Evolutionary conservation across 2,797 vertebrate species (phyloP).

Genomic region (Arrhamphus sclerolepis): DNA sequence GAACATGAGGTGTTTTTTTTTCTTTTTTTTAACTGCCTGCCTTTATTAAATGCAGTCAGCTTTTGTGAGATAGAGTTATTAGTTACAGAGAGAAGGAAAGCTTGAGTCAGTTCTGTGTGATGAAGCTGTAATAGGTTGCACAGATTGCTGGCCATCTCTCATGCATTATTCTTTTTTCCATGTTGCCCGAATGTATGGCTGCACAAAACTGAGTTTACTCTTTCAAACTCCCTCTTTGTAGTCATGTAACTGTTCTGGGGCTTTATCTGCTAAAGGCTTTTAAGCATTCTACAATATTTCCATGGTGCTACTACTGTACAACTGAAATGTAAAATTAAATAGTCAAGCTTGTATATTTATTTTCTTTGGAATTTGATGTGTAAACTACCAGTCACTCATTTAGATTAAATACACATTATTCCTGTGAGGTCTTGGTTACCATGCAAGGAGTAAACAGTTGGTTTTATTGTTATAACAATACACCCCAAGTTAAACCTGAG

Average conservation of each 20-base stretch:
- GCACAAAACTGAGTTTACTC: conserved; percentile 55
- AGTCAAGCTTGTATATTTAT: conserved; percentile 31
- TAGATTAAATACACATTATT: conserved; percentile 39
- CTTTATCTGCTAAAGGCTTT: conserved; percentile 36
- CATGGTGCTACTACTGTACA: conserved; percentile 24
- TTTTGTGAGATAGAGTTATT: conserved; percentile 31
- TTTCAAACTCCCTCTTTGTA: conserved; percentile 31
- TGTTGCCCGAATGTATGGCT: conserved; percentile 49
- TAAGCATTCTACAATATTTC: conserved; percentile 16
- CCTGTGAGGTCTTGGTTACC: conserved; percentile 42
- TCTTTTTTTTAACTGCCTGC: conserved; percentile 27
- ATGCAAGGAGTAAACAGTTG: background rate
- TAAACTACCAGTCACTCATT: conserved; percentile 52
- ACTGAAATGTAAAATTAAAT: conserved; percentile 45
- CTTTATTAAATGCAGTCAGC: conserved; percentile 52
- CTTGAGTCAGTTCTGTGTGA: conserved; percentile 18
- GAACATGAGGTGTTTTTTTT: conserved; percentile 56
- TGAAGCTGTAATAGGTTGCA: conserved; percentile 31
- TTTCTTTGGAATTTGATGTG: conserved; percentile 37
- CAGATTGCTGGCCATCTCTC: conserved; percentile 31
- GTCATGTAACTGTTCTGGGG: conserved; percentile 47
- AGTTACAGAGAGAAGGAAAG: conserved; percentile 25
- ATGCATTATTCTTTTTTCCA: conserved; percentile 47
- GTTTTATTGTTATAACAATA: too few relatives aligned
- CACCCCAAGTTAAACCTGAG: too few relatives aligned